Base-by-base conservation (phyloP, 2,888 invertebrate genomes). In the Spodoptera littoralis region DNA sequence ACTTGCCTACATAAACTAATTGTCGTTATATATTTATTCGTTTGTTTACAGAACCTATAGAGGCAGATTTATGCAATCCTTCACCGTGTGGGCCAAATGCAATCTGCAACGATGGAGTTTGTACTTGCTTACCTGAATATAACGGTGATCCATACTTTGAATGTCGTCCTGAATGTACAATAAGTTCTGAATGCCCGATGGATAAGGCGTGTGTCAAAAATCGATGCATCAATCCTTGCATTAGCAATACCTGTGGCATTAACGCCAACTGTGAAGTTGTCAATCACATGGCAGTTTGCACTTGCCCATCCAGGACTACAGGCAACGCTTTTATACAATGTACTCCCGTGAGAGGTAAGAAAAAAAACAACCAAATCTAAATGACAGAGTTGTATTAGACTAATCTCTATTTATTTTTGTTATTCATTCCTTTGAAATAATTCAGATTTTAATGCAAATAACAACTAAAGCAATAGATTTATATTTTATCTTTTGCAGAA, bases 201-300 rank as follows among this genome's bases (percentile, higher is more conserved):
- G 94, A 97, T 84, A 96, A 95, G 85, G 96, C 97, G 52, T 97
- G 97, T 87, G 95, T 97, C 24, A 95, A 95, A 82, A 96, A 96
- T 80, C 96, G 96, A 84, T 97, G 97, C 81, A 86, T 95, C n/a
- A 95, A 97, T 90, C 97, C 97, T 45, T 98, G 97, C 82, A 94
- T 95, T 11, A 96, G 36, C 36, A 36, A 96, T 71, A 96, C 96
- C n/a, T 98, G 98, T 86, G 98, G 97, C 13, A 91, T 93, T 69
- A 96, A 96, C 82, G 97, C 98, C 1, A 85, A 96, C 61, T 98
- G 98, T 86, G 94, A 96, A 78, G 97, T 97, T 3, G 95, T 96
- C 44, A 97, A 96, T 83, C 98, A 98, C 83, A 96, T 97, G 85
- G 97, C 98, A 9, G 96, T 96, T 80, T 98, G 98, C 82, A 95